These are phyloP conservation scores for Cyclopterus lumpus DNA, from an alignment of 2,797 vertebrate species.

Conservation along the genomic window DNA sequence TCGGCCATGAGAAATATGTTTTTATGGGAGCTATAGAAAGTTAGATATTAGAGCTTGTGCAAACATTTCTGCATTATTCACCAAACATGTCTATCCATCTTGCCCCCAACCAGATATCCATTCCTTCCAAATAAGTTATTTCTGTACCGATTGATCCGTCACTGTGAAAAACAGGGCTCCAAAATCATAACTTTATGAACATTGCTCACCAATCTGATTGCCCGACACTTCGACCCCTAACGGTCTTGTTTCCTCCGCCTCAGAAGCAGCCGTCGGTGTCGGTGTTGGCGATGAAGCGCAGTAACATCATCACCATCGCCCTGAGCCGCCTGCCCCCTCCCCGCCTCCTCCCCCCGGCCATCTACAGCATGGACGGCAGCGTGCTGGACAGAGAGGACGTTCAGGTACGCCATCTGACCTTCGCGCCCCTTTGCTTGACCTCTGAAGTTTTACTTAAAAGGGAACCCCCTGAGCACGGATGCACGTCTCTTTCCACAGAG, in stretches of 20 bases:
- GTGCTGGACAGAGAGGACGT: slow-evolving; percentile 85
- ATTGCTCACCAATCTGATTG: not conserved
- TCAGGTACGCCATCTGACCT: slow-evolving; percentile 71
- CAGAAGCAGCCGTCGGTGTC: slow-evolving; percentile 78
- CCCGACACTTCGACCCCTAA: not conserved
- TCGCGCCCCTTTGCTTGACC: slow-evolving; percentile 5
- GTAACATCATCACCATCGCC: slow-evolving; percentile 86
- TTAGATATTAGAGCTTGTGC: too few relatives aligned
- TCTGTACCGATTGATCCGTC: not conserved
- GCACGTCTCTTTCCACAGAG: slow-evolving; percentile 61
- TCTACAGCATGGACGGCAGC: slow-evolving; percentile 83
- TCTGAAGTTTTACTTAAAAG: slow-evolving; percentile 2
- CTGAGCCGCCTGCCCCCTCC: slow-evolving; percentile 82
- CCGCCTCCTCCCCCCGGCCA: slow-evolving; percentile 81
- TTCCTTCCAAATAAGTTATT: too few relatives aligned
- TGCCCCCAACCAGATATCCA: not conserved
- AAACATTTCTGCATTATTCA: too few relatives aligned
- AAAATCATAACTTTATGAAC: too few relatives aligned
- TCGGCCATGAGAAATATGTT: too few relatives aligned
- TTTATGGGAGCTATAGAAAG: too few relatives aligned
- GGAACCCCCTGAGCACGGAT: not conserved
- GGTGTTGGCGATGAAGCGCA: slow-evolving; percentile 81
- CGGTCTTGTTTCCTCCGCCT: not conserved
- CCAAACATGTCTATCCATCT: not conserved
- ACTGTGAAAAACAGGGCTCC: not conserved